A percentile compares a stretch with the other conserved stretches of the same genome.
Conservation (phyloP, 2,113 vertebrate genomes). For the Ginglymostoma cirratum region DNA sequence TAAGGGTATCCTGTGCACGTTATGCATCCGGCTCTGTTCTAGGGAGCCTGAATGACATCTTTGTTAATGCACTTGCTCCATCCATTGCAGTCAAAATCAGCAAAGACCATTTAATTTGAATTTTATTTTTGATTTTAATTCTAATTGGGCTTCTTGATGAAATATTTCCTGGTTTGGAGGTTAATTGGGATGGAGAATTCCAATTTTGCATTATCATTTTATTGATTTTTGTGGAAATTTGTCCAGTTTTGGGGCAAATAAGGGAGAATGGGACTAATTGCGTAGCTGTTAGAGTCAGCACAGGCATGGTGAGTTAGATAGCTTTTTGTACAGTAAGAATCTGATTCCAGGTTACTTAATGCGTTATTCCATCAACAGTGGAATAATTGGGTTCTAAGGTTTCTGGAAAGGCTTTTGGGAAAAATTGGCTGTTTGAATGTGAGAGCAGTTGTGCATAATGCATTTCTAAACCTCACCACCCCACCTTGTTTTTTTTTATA, state of each 20-base stretch:
- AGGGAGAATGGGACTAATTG: not conserved
- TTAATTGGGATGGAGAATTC: not conserved
- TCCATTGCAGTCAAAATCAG: not conserved
- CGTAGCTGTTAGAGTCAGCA: not conserved
- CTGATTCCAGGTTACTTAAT: not conserved
- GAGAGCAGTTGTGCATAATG: not conserved
- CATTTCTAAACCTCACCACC: not conserved
- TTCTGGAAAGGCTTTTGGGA: not conserved
- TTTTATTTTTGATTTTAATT: not conserved
- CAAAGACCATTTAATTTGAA: not conserved
- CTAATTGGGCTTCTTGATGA: not conserved
- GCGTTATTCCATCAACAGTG: not conserved
- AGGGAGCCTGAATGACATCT: not conserved
- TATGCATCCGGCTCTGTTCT: not conserved
- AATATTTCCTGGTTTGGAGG: not conserved
- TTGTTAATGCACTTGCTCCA: not conserved
- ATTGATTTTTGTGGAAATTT: not conserved
- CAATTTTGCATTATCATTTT: not conserved
- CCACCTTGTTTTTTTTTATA: not conserved
- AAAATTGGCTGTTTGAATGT: not conserved
- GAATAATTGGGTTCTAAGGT: not conserved
- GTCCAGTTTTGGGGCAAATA: not conserved
- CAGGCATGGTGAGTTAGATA: not conserved
- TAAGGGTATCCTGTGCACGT: conserved; percentile 23
- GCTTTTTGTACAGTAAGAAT: not conserved